These are phyloP conservation scores for Caenorhabditis remanei DNA, from an alignment of 1,140 invertebrate genomes.

Conservation along the genomic window DNA sequence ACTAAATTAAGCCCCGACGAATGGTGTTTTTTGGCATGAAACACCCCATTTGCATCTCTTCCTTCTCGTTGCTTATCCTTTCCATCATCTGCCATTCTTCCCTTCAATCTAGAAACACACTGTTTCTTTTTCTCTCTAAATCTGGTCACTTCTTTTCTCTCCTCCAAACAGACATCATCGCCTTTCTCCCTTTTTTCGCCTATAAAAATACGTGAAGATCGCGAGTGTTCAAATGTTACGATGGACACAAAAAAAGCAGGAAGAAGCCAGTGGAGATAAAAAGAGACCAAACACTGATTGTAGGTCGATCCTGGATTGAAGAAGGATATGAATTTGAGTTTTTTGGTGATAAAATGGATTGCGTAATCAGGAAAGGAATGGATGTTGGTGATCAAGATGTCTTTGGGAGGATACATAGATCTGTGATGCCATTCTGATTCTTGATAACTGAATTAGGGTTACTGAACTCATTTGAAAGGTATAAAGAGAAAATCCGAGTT, in stretches of 20 bases:
- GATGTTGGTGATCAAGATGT: neutral
- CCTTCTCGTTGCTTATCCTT: neutral
- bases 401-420: slow-evolving; percentile 64
- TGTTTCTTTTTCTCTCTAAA: slow-evolving; percentile 23
- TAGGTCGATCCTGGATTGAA: slow-evolving; percentile 25
- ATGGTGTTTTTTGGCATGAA: neutral
- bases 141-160: neutral
- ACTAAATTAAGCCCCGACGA: neutral
- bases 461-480: no score
- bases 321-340: neutral
- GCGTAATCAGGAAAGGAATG: slow-evolving; percentile 61
- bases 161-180: neutral
- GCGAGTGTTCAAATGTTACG: neutral
- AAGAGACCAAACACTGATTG: neutral
- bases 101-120: slow-evolving; percentile 26
- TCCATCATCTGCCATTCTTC: neutral
- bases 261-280: neutral
- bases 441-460: no score
- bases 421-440: no score
- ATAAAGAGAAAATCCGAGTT: no score
- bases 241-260: neutral
- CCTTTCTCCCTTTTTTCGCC: neutral
- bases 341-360: slow-evolving; percentile 38
- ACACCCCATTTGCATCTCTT: neutral
- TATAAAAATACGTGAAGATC: neutral